Conservation (phyloP, 2,888 invertebrate species). For the Epicampocera succincta region DNA sequence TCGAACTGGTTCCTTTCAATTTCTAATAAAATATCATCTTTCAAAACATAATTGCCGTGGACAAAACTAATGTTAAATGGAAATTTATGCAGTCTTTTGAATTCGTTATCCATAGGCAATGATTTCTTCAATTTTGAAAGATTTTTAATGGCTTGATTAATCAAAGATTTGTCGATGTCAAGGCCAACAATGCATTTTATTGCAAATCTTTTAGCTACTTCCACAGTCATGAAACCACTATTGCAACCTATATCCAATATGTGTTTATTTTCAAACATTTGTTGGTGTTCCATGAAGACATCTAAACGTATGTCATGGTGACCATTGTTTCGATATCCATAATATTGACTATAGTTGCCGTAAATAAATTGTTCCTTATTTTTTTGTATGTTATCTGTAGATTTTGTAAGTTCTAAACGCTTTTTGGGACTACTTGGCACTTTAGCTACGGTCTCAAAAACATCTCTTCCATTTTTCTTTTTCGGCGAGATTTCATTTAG, state of each 20-base stretch:
- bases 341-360: conserved; percentile 85
- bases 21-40: conserved; percentile 87
- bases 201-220: conserved; percentile 87
- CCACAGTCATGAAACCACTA: conserved; percentile 90
- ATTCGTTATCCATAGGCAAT: conserved; percentile 58
- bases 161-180: conserved; percentile 91
- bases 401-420: conserved; percentile 60
- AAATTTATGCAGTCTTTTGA: conserved; percentile 82
- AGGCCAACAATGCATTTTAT: conserved; percentile 89
- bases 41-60: conserved; percentile 91
- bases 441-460: not conserved
- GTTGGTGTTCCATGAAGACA: conserved; percentile 84
- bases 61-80: conserved; percentile 89
- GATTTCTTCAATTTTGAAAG: conserved; percentile 71
- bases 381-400: not conserved
- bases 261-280: conserved; percentile 87
- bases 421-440: conserved; percentile 70
- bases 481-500: not conserved
- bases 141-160: conserved; percentile 80
- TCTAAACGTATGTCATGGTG: conserved; percentile 87
- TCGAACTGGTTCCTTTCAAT: conserved; percentile 90
- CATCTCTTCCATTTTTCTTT: not conserved
- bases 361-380: conserved; percentile 75
- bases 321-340: conserved; percentile 89
- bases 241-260: conserved; percentile 95